A percentile compares a stretch with the other conserved stretches of the same genome.
Evolutionary conservation across 2,113 vertebrate genomes (phyloP).

Genomic region (Saguinus midas): DNA sequence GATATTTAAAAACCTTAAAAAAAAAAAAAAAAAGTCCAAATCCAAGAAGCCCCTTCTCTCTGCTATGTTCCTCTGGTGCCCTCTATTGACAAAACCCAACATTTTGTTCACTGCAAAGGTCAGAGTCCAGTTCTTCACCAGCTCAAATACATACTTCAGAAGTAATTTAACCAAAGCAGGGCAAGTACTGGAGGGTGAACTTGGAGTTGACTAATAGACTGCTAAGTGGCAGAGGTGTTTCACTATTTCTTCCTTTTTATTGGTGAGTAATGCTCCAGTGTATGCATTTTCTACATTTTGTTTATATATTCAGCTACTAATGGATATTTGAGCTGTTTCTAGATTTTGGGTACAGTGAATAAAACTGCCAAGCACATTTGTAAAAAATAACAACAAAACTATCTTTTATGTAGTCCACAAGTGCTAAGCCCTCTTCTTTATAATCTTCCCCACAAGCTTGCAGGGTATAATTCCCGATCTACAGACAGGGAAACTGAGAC

Average conservation of each 20-base stretch:
- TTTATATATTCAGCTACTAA: neutral
- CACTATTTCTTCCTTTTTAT: neutral
- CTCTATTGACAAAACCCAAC: neutral
- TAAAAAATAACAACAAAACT: neutral
- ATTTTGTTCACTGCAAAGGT: neutral
- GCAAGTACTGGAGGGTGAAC: neutral
- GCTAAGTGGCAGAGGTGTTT: neutral
- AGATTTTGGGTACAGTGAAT: neutral
- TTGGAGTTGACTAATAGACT: neutral
- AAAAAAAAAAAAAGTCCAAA: neutral
- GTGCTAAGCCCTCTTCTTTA: neutral
- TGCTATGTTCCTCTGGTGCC: neutral
- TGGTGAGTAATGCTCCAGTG: neutral
- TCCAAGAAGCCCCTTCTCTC: neutral
- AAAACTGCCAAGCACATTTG: neutral
- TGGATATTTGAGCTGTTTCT: neutral
- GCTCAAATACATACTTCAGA: no score
- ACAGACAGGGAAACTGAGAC: neutral
- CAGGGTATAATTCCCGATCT: neutral
- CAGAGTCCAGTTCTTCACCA: neutral
- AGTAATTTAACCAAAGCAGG: neutral
- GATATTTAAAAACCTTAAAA: conserved; percentile 2
- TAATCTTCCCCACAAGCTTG: neutral
- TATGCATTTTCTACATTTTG: neutral
- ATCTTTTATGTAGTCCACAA: neutral